These are phyloP conservation scores for Uromys caudimaculatus DNA, from an alignment of 2,797 vertebrate genomes.

Conservation along the genomic window DNA sequence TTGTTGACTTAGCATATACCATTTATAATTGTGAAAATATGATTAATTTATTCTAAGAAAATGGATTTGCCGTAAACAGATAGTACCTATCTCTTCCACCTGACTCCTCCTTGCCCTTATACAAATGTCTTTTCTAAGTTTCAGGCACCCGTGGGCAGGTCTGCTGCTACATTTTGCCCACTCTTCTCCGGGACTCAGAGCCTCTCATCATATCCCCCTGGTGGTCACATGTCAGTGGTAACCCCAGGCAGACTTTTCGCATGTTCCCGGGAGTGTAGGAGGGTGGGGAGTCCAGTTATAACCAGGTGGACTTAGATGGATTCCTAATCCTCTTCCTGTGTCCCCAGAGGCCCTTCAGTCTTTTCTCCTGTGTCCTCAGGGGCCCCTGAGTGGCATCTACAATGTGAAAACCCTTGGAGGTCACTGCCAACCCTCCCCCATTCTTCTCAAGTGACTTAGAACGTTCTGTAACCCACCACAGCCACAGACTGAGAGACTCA, in stretches of 20 bases:
- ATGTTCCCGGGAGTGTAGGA: neutral
- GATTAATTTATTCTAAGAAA: neutral
- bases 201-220: neutral
- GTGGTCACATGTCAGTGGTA: neutral
- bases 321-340: too few relatives aligned
- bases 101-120: too few relatives aligned
- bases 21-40: neutral
- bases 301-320: neutral
- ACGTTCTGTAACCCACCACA: neutral
- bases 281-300: neutral
- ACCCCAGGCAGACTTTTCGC: neutral
- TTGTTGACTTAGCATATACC: neutral
- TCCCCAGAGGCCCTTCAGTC: neutral
- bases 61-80: neutral
- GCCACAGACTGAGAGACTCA: neutral
- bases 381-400: neutral
- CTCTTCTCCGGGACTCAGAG: neutral
- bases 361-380: too few relatives aligned
- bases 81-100: neutral
- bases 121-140: neutral
- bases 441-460: neutral
- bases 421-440: neutral
- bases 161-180: neutral
- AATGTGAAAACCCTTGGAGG: neutral
- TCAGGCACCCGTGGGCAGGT: neutral